Evolutionary conservation across 2,797 vertebrate genomes (phyloP).

Genomic region (Passerculus sandwichensis): DNA sequence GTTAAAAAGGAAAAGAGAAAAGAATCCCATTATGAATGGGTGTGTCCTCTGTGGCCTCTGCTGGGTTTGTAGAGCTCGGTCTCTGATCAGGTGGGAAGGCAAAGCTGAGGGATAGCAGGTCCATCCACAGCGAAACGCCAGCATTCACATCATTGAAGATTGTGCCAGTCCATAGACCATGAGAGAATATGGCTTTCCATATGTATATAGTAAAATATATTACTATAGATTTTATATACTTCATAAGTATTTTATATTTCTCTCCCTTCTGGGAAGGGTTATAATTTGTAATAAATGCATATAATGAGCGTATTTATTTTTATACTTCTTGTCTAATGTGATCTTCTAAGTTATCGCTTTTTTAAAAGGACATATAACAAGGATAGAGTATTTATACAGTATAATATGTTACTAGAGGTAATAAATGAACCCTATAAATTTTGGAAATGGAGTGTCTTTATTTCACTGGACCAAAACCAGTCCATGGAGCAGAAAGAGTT

Average conservation of each 20-base stretch:
- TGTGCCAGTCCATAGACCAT: constrained; percentile 77
- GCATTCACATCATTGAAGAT: constrained; percentile 68
- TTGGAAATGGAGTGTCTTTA: constrained; percentile 67
- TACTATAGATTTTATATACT: constrained; percentile 85
- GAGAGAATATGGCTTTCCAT: constrained; percentile 80
- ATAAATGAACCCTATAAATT: constrained; percentile 80
- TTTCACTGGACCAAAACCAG: constrained; percentile 43
- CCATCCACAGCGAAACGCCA: constrained; percentile 76
- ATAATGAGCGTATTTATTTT: constrained; percentile 99
- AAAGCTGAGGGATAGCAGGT: constrained; percentile 80
- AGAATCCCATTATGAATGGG: background rate
- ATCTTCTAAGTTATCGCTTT: constrained; percentile 92
- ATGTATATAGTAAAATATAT: constrained; percentile 80
- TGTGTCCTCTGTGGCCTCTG: background rate
- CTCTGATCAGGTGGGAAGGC: constrained; percentile 43
- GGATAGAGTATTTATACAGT: constrained; percentile 99
- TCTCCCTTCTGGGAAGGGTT: constrained; percentile 94
- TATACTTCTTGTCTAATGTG: constrained; percentile 98
- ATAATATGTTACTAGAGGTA: constrained; percentile 88
- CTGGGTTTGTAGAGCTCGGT: constrained; percentile 29
- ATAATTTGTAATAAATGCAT: constrained; percentile 92
- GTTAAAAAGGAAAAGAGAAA: background rate
- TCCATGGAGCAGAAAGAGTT: background rate
- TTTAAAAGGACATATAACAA: constrained; percentile 93
- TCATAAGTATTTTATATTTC: constrained; percentile 92